These are phyloP conservation scores for Rhabdophis nuchalis DNA, from an alignment of 2,797 vertebrate species.

Conservation along the genomic window DNA sequence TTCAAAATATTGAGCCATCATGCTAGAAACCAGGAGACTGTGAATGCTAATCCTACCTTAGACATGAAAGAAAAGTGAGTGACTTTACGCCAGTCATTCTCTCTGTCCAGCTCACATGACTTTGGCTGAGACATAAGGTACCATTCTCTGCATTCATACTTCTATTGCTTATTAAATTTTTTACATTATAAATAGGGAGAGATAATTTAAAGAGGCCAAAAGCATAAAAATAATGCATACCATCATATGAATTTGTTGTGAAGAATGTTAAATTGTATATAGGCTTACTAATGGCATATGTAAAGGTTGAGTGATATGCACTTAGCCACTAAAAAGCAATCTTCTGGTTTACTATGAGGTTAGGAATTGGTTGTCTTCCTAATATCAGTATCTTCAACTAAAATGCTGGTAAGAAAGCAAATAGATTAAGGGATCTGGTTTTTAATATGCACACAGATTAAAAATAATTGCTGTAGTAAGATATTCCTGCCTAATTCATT, in stretches of 20 bases:
- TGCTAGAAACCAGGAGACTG: no score
- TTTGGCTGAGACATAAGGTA: neutral
- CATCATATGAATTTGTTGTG: slow-evolving; percentile 16
- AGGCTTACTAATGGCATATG: neutral
- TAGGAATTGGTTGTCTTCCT: slow-evolving; percentile 24
- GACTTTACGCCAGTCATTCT: neutral
- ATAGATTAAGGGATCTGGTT: neutral
- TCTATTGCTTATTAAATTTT: neutral
- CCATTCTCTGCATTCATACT: neutral
- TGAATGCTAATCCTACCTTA: no score
- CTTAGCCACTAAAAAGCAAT: no score
- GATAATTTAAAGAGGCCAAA: slow-evolving; percentile 10
- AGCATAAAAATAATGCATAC: neutral
- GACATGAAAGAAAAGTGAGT: no score
- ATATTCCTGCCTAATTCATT: slow-evolving; percentile 13
- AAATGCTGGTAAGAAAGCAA: slow-evolving; percentile 9
- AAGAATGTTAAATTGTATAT: neutral
- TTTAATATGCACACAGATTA: neutral
- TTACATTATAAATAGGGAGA: slow-evolving; percentile 9
- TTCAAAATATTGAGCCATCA: no score
- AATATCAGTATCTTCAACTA: neutral
- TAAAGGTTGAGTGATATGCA: slow-evolving; percentile 22
- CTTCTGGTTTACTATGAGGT: slow-evolving; percentile 10
- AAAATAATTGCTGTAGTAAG: neutral
- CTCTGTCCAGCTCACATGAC: neutral